Evolutionary conservation across 1,140 invertebrate genomes (phyloP).

Genomic region (Drosophila guanche): DNA sequence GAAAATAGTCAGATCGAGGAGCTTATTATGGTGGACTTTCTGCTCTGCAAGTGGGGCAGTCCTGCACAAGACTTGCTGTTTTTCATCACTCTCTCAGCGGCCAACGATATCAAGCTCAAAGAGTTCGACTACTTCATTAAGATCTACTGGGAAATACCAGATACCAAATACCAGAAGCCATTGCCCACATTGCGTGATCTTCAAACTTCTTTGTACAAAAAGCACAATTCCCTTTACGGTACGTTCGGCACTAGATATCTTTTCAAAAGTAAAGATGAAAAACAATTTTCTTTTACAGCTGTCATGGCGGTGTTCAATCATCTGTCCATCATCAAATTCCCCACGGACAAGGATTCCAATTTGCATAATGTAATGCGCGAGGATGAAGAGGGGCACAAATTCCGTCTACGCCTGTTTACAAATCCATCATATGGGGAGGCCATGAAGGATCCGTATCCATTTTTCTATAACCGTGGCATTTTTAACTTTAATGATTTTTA

Average conservation of each 20-base stretch:
- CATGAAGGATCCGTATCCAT: slow-evolving; percentile 48
- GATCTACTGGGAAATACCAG: slow-evolving; percentile 65
- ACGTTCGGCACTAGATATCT: not conserved
- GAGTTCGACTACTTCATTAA: slow-evolving; percentile 64
- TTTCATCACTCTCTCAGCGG: slow-evolving; percentile 68
- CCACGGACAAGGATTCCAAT: slow-evolving; percentile 41
- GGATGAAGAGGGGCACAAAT: slow-evolving; percentile 41
- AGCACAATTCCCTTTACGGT: slow-evolving; percentile 66
- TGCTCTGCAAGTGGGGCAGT: slow-evolving; percentile 77
- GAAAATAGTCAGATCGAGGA: slow-evolving; percentile 52
- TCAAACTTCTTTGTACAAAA: slow-evolving; percentile 59
- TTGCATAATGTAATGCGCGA: slow-evolving; percentile 27
- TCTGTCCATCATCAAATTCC: slow-evolving; percentile 40
- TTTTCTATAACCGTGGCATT: slow-evolving; percentile 44
- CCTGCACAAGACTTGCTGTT: slow-evolving; percentile 82
- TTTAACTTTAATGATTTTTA: slow-evolving; percentile 39
- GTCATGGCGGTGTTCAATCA: slow-evolving; percentile 51
- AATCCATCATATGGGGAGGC: slow-evolving; percentile 28
- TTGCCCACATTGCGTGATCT: slow-evolving; percentile 82
- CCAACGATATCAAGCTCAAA: slow-evolving; percentile 52
- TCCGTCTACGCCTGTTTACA: slow-evolving; percentile 26
- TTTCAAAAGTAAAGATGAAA: not conserved
- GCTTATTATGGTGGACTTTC: slow-evolving; percentile 83
- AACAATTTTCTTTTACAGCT: slow-evolving; percentile 1
- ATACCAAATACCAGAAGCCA: slow-evolving; percentile 50